These are phyloP conservation scores for Sesamia nonagrioides DNA, from an alignment of 1,140 invertebrate genomes.

Conservation along the genomic window DNA sequence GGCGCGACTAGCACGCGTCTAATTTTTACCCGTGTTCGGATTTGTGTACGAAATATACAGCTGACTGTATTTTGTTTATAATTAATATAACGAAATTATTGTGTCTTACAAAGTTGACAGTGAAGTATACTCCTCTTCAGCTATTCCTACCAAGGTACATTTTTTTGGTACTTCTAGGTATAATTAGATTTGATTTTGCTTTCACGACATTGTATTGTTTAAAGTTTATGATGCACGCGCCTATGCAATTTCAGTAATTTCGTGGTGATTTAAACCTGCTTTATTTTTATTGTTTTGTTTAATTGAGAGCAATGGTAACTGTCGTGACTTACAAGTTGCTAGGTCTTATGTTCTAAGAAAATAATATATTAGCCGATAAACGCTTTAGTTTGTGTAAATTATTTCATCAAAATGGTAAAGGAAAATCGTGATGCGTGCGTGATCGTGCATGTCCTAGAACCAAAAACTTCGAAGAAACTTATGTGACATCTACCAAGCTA, in stretches of 20 bases:
- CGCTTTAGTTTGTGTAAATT: too few species aligned
- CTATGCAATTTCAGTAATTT: conserved; percentile 6
- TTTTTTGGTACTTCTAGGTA: neutral
- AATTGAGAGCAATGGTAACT: neutral
- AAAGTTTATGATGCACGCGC: neutral
- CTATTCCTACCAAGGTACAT: conserved; percentile 30
- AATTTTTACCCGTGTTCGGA: conserved; percentile 43
- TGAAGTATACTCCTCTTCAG: conserved; percentile 8
- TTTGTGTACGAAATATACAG: conserved; percentile 44
- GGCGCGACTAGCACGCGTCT: conserved; percentile 55
- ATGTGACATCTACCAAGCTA: too few species aligned
- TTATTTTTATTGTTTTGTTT: neutral
- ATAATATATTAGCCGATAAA: neutral
- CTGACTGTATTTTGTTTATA: conserved; percentile 27
- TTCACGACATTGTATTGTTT: conserved; percentile 23
- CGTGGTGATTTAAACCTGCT: neutral
- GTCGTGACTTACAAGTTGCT: too few species aligned
- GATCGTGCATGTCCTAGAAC: too few species aligned
- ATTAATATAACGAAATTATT: conserved; percentile 35
- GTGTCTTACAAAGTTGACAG: conserved; percentile 43
- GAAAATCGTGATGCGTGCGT: too few species aligned
- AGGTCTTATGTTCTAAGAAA: neutral
- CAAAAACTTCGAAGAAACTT: too few species aligned
- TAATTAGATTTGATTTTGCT: conserved; percentile 18
- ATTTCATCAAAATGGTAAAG: neutral